Conservation (phyloP, 2,113 vertebrate species). For the Poeciliopsis occidentalis region DNA sequence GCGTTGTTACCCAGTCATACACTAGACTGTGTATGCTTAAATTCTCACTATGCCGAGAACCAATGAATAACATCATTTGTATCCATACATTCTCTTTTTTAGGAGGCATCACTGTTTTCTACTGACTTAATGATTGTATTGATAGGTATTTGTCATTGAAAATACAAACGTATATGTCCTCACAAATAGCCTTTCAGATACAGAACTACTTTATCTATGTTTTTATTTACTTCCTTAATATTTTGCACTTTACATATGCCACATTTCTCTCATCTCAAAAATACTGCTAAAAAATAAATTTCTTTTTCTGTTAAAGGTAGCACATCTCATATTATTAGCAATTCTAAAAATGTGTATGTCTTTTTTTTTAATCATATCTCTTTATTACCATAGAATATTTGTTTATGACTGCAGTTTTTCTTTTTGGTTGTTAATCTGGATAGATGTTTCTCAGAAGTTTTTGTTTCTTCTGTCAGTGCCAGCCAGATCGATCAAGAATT, state of each 20-base stretch:
- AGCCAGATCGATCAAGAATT: background rate
- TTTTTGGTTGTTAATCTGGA: background rate
- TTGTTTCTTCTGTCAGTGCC: background rate
- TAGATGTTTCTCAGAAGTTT: background rate
- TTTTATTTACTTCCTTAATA: too few species aligned
- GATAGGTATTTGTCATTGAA: conserved; percentile 4
- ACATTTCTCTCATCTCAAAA: too few species aligned
- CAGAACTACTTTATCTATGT: background rate
- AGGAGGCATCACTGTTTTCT: background rate
- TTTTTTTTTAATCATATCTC: too few species aligned
- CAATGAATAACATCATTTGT: background rate
- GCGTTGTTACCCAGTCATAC: conserved; percentile 28
- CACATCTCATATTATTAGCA: background rate
- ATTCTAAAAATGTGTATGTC: too few species aligned
- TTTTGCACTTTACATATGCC: background rate
- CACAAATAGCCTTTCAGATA: background rate
- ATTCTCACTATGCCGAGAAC: conserved; percentile 11
- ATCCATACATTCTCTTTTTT: conserved; percentile 1
- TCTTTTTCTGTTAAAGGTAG: background rate
- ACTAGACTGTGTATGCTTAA: conserved; percentile 21
- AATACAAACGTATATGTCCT: background rate
- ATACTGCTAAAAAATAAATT: too few species aligned
- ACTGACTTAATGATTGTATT: conserved; percentile 9
- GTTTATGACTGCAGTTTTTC: background rate
- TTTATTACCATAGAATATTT: background rate